Evolutionary conservation across 2,888 invertebrate genomes (phyloP), one percentile per base, ranked within the genome.

Genomic region (Acleris literana): DNA sequence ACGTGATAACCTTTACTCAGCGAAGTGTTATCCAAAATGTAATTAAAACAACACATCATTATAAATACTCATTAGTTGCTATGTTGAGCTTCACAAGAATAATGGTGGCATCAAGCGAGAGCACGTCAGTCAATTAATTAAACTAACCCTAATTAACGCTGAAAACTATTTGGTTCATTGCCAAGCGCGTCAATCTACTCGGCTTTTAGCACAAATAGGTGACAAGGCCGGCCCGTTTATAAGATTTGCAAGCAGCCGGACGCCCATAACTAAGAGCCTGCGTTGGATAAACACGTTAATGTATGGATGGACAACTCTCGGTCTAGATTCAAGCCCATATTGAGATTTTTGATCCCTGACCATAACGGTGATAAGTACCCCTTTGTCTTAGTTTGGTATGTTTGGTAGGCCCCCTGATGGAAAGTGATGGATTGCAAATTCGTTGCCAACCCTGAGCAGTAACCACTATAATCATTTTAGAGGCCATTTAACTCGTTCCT

Each of bases 181-280:
- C 80, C 79, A 80, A 79, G 76, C 73, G 69, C 62, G 68, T 71
- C 39, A 39, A 68, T 71, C 70, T 67, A 68, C 69, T 64, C 68
- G 54, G 33, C 43, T 59, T 57, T 56, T 25, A 74, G 68, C 75
- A 72, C 71, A 78, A 77, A 76, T 77, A 79, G 68, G 70, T 72
- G 77, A 75, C 82, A 79, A 79, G 82, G 80, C 63, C 68, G 67
- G 59, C 55, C 60, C 70, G 68, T 69, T 68, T 74, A 68, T 68
- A 70, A 74, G 69, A 71, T 68, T 69, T 73, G 68, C 44, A 46
- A 20, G 29, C 46, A 39, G 9, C 11, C 46, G 56, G 22, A 56
- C 46, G 54, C 22, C 48, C 48, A 55, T 63, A 63, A 55, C 49
- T 22, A 48, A 16, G 22, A 6, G 6, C 11, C n/a, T 20, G 9